phyloP scores from a whole-genome alignment of 2,797 vertebrate genomes.

The Smutsia gigantea region DNA sequence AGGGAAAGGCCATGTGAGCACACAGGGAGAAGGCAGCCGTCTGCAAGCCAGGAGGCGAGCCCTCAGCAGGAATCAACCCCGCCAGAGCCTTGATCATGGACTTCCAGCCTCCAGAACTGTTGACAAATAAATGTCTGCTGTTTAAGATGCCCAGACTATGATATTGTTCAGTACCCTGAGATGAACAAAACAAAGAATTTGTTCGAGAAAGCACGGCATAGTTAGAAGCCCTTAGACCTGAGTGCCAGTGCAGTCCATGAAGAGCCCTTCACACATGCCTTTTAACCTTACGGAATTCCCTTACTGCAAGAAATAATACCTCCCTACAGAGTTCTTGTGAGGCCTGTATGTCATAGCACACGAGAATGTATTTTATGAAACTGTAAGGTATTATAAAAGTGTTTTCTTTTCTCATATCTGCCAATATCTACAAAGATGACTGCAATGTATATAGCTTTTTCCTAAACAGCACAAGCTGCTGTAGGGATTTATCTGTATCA shows the following conservation, averaged over 20 bases:
- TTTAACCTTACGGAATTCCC: background rate
- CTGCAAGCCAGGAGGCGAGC: background rate
- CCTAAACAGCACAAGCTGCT: background rate
- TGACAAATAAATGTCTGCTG: background rate
- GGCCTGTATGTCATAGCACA: background rate
- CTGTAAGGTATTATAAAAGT: background rate
- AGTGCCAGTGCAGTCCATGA: background rate
- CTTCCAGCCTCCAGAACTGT: background rate
- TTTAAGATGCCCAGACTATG: background rate
- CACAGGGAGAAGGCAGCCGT: background rate
- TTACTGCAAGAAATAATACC: background rate
- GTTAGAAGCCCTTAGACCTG: background rate
- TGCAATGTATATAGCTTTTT: background rate
- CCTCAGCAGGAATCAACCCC: background rate
- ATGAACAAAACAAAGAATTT: background rate
- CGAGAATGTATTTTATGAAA: background rate
- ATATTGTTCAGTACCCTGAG: background rate
- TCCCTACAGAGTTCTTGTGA: background rate
- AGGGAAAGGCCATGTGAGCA: background rate
- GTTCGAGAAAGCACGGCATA: background rate
- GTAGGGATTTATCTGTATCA: background rate
- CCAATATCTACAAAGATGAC: background rate
- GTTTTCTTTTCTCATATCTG: background rate
- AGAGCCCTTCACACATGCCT: background rate
- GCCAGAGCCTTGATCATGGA: background rate